phyloP scores from a whole-genome alignment of 2,113 vertebrate species.

The Centrocercus urophasianus region DNA sequence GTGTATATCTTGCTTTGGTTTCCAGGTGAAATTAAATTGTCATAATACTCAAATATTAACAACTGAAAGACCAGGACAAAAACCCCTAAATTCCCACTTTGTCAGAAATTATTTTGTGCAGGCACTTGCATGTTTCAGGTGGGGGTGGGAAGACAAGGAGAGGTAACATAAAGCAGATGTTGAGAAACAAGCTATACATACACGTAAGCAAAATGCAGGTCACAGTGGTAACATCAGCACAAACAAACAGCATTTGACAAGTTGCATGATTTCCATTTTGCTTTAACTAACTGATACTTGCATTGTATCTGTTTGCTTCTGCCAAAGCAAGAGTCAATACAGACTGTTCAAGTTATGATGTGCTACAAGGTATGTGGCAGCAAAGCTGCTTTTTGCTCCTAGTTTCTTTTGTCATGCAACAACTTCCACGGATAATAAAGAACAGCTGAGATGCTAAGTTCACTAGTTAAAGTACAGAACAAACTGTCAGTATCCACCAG shows the following conservation, averaged over 20 bases:
- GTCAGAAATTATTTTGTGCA: neutral
- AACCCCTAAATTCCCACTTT: neutral
- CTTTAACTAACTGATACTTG: neutral
- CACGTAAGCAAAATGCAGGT: neutral
- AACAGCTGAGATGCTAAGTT: slow-evolving; percentile 31
- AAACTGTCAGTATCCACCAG: slow-evolving; percentile 14
- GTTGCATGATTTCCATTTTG: neutral
- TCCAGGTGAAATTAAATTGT: neutral
- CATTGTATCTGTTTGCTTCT: neutral
- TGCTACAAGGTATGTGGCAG: neutral
- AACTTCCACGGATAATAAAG: slow-evolving; percentile 40
- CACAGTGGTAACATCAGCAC: neutral
- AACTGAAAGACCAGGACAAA: neutral
- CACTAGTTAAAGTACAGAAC: slow-evolving; percentile 12
- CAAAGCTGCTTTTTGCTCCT: neutral
- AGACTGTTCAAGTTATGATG: neutral
- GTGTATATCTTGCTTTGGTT: neutral
- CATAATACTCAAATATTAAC: neutral
- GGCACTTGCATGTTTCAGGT: neutral
- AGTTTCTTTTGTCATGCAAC: neutral
- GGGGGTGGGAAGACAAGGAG: neutral
- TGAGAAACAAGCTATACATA: neutral
- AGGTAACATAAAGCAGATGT: slow-evolving; percentile 49
- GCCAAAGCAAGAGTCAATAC: neutral
- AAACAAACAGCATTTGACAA: neutral